Evolutionary conservation across 2,888 invertebrate genomes (phyloP).

Genomic region (Drosophila anomalipes): DNA sequence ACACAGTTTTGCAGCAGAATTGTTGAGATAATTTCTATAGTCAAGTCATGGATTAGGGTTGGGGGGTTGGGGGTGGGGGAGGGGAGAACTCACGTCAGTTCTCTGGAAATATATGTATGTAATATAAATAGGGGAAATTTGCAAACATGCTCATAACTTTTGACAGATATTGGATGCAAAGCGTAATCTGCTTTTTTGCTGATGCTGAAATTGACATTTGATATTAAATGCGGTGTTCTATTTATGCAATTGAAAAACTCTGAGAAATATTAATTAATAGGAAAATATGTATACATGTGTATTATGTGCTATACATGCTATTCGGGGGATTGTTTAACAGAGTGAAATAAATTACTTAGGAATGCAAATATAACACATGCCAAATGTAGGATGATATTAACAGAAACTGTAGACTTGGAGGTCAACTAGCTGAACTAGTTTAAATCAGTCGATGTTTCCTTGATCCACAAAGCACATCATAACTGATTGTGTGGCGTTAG

Average conservation of each 20-base stretch:
- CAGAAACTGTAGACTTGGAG: background rate
- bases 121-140: constrained; percentile 11
- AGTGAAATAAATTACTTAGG: background rate
- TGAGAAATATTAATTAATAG: constrained; percentile 7
- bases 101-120: constrained; percentile 20
- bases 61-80: too few species aligned
- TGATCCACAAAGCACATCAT: background rate
- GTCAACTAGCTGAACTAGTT: background rate
- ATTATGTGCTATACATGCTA: background rate
- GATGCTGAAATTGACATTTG: constrained; percentile 15
- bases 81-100: constrained; percentile 9
- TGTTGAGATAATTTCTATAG: constrained; percentile 10
- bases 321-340: background rate
- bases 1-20: constrained; percentile 25
- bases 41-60: background rate
- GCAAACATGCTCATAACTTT: constrained; percentile 23
- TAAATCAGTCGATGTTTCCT: background rate
- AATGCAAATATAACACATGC: background rate
- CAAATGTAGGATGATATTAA: background rate
- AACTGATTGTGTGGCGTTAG: background rate
- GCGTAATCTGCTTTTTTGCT: constrained; percentile 21
- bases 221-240: constrained; percentile 3
- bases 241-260: background rate
- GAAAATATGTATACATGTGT: constrained; percentile 1
- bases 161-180: constrained; percentile 12